phyloP scores from a whole-genome alignment of 2,113 vertebrate species.

The Verasper variegatus region DNA sequence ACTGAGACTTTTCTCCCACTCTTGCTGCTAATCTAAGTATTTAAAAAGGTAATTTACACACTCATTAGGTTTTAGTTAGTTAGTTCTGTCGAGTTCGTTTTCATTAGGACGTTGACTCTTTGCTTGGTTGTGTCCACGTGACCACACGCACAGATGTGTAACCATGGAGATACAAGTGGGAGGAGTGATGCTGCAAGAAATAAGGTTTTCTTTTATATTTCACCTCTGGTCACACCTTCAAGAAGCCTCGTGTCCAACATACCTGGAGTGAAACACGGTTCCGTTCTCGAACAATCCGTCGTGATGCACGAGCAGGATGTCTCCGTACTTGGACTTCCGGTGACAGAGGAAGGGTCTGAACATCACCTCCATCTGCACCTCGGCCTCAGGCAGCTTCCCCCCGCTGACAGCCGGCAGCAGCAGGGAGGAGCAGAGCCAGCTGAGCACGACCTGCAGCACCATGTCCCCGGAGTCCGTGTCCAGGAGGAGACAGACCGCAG shows the following conservation, averaged over 20 bases:
- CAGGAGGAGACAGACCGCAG: not conserved
- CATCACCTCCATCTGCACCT: constrained; percentile 88
- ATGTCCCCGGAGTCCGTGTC: not conserved
- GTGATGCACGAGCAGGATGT: constrained; percentile 89
- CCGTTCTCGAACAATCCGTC: constrained; percentile 89
- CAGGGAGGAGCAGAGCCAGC: constrained; percentile 63
- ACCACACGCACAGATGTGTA: not conserved
- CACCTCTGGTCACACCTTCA: no score
- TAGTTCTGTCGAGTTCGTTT: not conserved
- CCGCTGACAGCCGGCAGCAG: constrained; percentile 67
- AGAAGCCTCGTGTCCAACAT: constrained; percentile 32
- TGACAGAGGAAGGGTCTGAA: constrained; percentile 91
- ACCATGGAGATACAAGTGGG: not conserved
- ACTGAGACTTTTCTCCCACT: not conserved
- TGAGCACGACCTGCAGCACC: constrained; percentile 75
- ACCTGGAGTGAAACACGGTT: constrained; percentile 90
- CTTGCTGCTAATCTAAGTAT: no score
- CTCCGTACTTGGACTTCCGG: constrained; percentile 88
- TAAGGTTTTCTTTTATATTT: not conserved
- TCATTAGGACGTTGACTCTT: not conserved
- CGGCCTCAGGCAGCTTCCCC: constrained; percentile 87
- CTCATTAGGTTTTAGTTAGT: not conserved
- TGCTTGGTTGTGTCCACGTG: not conserved
- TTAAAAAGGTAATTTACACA: not conserved
- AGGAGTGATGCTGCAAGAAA: not conserved